A percentile compares a stretch with the other conserved stretches of the same genome.
Evolutionary conservation across 2,888 invertebrate genomes (phyloP).

Genomic region (Caenorhabditis wallacei): DNA sequence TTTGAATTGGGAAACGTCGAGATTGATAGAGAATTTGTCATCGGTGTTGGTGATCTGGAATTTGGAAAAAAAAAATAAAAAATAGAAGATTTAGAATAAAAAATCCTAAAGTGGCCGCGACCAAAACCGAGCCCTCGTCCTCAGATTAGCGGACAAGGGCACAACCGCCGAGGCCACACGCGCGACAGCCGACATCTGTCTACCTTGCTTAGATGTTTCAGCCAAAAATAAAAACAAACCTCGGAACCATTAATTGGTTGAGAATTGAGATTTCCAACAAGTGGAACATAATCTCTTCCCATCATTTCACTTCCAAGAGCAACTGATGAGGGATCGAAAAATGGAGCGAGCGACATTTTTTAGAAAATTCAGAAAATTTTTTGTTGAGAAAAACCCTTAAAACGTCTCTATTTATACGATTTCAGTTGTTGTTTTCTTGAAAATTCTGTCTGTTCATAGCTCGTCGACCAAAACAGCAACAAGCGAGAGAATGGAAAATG

Average conservation of each 20-base stretch:
- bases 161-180: too few relatives aligned
- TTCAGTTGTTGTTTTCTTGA: slow-evolving; percentile 3
- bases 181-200: too few relatives aligned
- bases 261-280: not conserved
- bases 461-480: slow-evolving; percentile 23
- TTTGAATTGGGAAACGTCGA: slow-evolving; percentile 53
- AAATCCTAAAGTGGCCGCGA: too few relatives aligned
- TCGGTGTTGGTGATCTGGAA: slow-evolving; percentile 33
- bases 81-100: too few relatives aligned
- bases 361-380: not conserved
- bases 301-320: not conserved
- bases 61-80: not conserved
- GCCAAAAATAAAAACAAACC: not conserved
- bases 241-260: not conserved
- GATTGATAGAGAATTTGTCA: slow-evolving; percentile 33
- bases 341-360: slow-evolving; percentile 5
- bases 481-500: not conserved
- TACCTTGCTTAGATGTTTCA: too few relatives aligned
- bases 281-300: slow-evolving; percentile 8
- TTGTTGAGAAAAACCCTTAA: not conserved
- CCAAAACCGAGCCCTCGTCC: too few relatives aligned
- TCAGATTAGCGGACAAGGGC: too few relatives aligned
- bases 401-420: not conserved
- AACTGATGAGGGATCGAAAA: not conserved
- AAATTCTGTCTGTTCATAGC: slow-evolving; percentile 14